phyloP scores from a whole-genome alignment of 2,113 vertebrate genomes.

The Antechinus flavipes region DNA sequence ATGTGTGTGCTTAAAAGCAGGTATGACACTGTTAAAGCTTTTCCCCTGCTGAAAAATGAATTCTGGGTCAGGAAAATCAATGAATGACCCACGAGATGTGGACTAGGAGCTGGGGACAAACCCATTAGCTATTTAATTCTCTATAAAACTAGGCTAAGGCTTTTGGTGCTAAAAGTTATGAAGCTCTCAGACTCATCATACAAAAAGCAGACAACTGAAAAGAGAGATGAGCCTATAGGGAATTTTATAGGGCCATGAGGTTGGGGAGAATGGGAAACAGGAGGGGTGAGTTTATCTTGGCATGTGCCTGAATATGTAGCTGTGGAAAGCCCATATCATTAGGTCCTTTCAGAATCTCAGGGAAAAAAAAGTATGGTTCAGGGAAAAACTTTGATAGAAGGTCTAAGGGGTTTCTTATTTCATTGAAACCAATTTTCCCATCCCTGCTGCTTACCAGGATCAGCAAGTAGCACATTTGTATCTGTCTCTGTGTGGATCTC shows the following conservation, averaged over 20 bases:
- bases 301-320: background rate
- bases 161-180: background rate
- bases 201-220: background rate
- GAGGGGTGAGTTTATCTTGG: background rate
- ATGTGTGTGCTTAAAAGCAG: background rate
- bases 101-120: background rate
- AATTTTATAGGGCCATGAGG: background rate
- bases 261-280: background rate
- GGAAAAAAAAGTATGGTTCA: constrained; percentile 1
- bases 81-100: background rate
- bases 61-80: background rate
- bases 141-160: background rate
- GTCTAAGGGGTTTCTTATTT: constrained; percentile 34
- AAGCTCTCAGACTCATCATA: background rate
- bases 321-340: background rate
- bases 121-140: background rate
- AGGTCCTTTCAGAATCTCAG: background rate
- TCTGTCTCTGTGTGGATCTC: constrained; percentile 73
- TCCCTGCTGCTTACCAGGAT: constrained; percentile 52
- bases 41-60: background rate
- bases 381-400: constrained; percentile 10
- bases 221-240: background rate
- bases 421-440: constrained; percentile 30
- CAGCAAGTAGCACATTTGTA: constrained; percentile 69
- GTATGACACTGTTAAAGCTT: accelerated